Evolutionary conservation across 2,113 vertebrate genomes (phyloP), one percentile per base, ranked within the genome.

Genomic region (Capreolus pygargus): DNA sequence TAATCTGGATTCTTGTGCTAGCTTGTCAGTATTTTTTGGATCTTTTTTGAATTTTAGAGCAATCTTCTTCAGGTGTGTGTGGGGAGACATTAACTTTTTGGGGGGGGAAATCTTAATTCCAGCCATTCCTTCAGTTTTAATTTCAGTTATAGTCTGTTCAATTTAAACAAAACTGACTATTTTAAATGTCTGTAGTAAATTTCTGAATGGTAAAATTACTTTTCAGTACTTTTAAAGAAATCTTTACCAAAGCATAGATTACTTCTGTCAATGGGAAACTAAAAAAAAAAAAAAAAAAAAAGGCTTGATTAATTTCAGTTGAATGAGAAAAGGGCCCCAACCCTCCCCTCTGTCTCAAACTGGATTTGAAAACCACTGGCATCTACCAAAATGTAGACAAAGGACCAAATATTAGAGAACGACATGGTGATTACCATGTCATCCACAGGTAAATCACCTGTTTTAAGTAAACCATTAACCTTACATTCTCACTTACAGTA

Each of bases 91-190:
- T 50, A 60, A 95, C 43, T 57, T 81, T 58, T 33, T 3, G 0
- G 23, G 33, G n/a, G 17, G 8, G 23, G 23, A 54, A n/a, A 10
- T 57, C 70, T 86, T 92, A 88, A 74, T n/a, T 50, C 92, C 27
- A 27, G 54, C 45, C 43, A 92, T 89, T 67, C 45, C 27, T 89
- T 82, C 25, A 7, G 28, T 57, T 86, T 91, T 54, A 83, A 95
- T 82, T 89, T 92, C 47, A 12, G 21, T 16, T 91, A 11, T 83
- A 84, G 27, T 87, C 36, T 70, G 23, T 78, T 96, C 89, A 82
- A 86, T 43, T 92, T 94, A 94, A 88, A 64, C 90, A 43, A 97
- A 98, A 87, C 33, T 30, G 81, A 47, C 25, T 67, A 27, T 88
- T 95, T 79, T 93, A 85, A 96, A 96, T 61, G 33, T 90, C 12